Evolutionary conservation across 2,888 invertebrate species (phyloP), one percentile per base, ranked within the genome.

Genomic region (Sarcophaga caerulescens): DNA sequence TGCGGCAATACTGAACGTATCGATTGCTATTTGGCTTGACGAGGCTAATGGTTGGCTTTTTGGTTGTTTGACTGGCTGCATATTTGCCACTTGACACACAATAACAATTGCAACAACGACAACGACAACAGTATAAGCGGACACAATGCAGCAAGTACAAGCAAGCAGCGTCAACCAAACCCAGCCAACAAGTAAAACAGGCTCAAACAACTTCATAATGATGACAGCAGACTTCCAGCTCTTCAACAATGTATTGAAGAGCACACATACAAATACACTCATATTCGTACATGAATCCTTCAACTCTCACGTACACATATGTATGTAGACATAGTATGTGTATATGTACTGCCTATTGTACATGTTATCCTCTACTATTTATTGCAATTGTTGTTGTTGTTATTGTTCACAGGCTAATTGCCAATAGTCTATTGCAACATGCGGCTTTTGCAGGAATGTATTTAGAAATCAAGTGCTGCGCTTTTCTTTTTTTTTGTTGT

Each of bases 11-110:
- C 70, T 77, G 65, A 21, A 21, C 23, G 75, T 79, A 78, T 81
- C 84, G 84, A 84, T 84, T 76, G 80, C 80, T 73, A 45, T 66
- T 73, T 77, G 71, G 66, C 66, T 81, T 71, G 66, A 59, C 35
- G 78, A 81, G 74, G 77, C 81, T 60, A 81, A 74, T 76, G 69
- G 69, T 69, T 70, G 59, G n/a, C 47, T 47, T 23, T 81, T 81
- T 69, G 84, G 23, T n/a, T 76, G 57, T 63, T 84, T 80, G 83
- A 69, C 68, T 66, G 60, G 75, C 70, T 80, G 65, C 60, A 70
- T 71, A 68, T 76, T 76, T 80, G 65, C 75, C 70, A 80, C 76
- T 80, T 80, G 74, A 78, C 77, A 80, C n/a, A 14, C 52, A 52
- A 70, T 17, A 60, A 78, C 60, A 79, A 17, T 63, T 62, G 4